Base-by-base conservation (phyloP, 1,140 invertebrate species). In the Hetaerina americana region DNA sequence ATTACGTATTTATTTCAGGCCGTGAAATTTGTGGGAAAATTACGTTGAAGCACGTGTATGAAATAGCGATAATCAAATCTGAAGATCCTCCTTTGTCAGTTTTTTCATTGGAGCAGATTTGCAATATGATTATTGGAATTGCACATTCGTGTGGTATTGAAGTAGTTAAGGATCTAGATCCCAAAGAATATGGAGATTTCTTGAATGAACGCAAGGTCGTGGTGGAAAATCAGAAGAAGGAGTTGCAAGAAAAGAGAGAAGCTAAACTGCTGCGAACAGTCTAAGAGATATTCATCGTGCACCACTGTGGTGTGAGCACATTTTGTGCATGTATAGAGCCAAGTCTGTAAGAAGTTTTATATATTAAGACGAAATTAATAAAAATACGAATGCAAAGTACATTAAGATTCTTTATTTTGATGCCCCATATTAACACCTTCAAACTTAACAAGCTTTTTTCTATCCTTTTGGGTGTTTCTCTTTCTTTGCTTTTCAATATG, bases 11-110 rank as follows among this genome's bases (percentile, higher is more conserved):
- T 70, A 73, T 84, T 85, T 73, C 76, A 92, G 91, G 84, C 15
- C 83, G 84, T 75, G 95, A 98, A 83, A 82, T 90, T 22, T 86
- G 88, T 77, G 97, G 97, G 0, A 97, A 91, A 84, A 87, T 99
- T 69, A 95, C 95, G 0, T 78, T 96, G 0, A 99, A 98, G 81
- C 97, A 99, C 83, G 81, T 99, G 28, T 99, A 99, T 83, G 97
- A 99, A 88, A 99, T 99, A 78, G 97, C 97, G 0, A 87, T 89
- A 82, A 93, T 99, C 2, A 99, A 99, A 83, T 84, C 87, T 18
- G 79, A 92, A 80, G 97, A 99, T 84, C 90, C 92, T 26, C 80
- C 87, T 12, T 84, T 91, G 75, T 85, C 89, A 71, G 82, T 88
- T 27, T 78, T 87, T 12, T 81, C 86, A 27, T 77, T 96, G 57